These are phyloP conservation scores for Cherax destructor DNA, from an alignment of 1,140 invertebrate genomes.

Conservation along the genomic window DNA sequence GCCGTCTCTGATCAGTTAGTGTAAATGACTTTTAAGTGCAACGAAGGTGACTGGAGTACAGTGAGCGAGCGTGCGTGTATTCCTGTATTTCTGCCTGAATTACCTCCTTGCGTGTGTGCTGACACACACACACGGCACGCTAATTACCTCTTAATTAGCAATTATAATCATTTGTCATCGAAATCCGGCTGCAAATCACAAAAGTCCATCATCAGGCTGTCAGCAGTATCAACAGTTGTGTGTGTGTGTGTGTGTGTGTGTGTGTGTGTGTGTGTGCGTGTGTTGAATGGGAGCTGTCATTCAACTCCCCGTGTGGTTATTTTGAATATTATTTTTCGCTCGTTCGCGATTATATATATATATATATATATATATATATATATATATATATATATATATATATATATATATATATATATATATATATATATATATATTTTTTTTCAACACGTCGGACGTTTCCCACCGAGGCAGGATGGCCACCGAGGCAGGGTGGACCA, in stretches of 20 bases:
- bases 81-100: background rate
- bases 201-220: background rate
- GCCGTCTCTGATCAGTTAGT: too few species aligned
- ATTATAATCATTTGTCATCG: background rate
- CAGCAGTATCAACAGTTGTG: background rate
- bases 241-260: background rate
- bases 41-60: background rate
- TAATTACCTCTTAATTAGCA: background rate
- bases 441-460: too few species aligned
- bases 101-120: background rate
- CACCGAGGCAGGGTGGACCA: too few species aligned
- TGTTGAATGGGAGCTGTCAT: background rate
- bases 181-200: background rate
- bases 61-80: background rate
- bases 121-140: background rate
- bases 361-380: too few species aligned
- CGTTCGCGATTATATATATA: background rate
- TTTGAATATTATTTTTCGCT: too few species aligned
- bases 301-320: too few species aligned
- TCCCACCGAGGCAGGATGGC: too few species aligned
- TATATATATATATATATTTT: too few species aligned
- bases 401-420: too few species aligned
- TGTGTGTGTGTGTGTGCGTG: conserved; percentile 8
- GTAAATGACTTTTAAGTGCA: background rate
- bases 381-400: too few species aligned